Conservation (phyloP, 2,113 vertebrate species). For the Paradisaea rubra region DNA sequence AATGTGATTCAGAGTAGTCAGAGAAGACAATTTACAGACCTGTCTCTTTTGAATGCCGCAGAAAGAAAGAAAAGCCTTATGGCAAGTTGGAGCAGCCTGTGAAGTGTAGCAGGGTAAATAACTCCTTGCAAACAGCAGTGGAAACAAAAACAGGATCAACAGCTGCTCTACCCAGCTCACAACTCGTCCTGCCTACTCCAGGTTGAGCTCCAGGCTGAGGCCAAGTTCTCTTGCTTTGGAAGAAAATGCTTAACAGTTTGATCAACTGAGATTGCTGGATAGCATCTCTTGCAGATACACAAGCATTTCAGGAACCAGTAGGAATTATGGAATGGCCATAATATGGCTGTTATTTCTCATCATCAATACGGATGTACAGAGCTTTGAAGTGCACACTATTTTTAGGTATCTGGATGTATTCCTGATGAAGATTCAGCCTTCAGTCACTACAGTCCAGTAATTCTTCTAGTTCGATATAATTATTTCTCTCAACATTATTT, state of each 20-base stretch:
- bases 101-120: slow-evolving; percentile 2
- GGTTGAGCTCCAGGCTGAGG: neutral
- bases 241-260: neutral
- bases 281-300: neutral
- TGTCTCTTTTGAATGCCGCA: neutral
- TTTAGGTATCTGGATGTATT: neutral
- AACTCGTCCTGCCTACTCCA: neutral
- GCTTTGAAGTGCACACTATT: neutral
- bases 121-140: neutral
- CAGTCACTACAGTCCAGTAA: neutral
- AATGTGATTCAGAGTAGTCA: neutral
- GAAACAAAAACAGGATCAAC: slow-evolving; percentile 17
- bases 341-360: neutral
- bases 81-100: neutral
- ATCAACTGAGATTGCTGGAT: neutral
- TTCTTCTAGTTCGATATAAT: neutral
- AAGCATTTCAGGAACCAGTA: neutral
- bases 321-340: neutral
- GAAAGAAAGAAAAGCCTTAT: neutral
- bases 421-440: neutral
- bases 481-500: neutral
- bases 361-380: neutral
- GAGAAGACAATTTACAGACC: neutral
- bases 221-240: neutral
- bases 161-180: neutral